Evolutionary conservation across 1,140 invertebrate species (phyloP).

Genomic region (Matsumurasca onukii): DNA sequence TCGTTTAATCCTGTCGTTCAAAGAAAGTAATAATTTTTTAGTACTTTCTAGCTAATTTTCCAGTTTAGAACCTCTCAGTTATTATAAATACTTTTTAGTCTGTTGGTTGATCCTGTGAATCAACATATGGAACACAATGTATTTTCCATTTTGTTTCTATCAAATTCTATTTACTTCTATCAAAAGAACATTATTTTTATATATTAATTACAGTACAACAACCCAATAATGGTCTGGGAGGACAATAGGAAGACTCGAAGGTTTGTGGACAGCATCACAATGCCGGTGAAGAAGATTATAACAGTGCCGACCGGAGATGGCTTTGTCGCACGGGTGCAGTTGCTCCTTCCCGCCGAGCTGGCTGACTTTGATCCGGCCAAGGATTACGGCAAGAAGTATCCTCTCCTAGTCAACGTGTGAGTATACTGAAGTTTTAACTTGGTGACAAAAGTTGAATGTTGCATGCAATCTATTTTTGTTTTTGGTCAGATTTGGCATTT

Average conservation of each 20-base stretch:
- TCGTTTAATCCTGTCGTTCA: too few species aligned
- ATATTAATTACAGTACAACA: too few species aligned
- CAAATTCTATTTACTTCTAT: too few species aligned
- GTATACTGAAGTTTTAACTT: conserved; percentile 49
- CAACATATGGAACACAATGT: too few species aligned
- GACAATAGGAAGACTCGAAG: conserved; percentile 59
- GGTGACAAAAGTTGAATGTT: conserved; percentile 2
- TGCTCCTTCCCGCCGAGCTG: conserved; percentile 65
- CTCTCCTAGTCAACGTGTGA: conserved; percentile 84
- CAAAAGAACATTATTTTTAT: too few species aligned
- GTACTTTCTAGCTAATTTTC: too few species aligned
- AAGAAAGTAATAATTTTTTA: too few species aligned
- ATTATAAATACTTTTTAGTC: too few species aligned
- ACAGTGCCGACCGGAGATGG: conserved; percentile 65
- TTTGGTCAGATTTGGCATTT: too few species aligned
- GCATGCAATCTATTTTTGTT: background rate
- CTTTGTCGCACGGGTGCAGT: conserved; percentile 66
- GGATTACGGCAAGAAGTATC: conserved; percentile 65
- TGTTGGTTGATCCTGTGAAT: too few species aligned
- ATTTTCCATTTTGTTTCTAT: too few species aligned
- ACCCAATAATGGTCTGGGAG: conserved; percentile 63
- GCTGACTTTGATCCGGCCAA: conserved; percentile 61
- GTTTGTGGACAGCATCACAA: conserved; percentile 56
- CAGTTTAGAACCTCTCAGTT: too few species aligned
- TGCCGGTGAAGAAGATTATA: conserved; percentile 62